Conservation (phyloP, 1,140 invertebrate genomes). For the Theocolax elegans region DNA sequence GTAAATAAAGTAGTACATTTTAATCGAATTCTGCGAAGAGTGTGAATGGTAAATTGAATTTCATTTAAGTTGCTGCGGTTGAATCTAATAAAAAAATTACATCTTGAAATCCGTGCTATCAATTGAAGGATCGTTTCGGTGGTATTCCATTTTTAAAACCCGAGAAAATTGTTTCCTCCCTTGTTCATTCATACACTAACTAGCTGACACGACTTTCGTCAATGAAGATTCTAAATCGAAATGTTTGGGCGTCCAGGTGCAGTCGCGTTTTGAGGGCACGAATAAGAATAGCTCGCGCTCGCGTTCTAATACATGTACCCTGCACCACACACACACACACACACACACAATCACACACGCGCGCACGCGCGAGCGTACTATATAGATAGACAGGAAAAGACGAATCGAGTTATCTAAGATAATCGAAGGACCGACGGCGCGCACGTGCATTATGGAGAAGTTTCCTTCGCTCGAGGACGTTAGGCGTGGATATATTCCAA, state of each 20-base stretch:
- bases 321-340: too few relatives aligned
- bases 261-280: not conserved
- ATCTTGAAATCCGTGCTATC: not conserved
- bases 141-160: not conserved
- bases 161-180: slow-evolving; percentile 1
- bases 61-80: not conserved
- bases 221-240: not conserved
- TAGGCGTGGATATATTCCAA: not conserved
- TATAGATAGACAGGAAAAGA: not conserved
- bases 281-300: too few relatives aligned
- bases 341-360: too few relatives aligned
- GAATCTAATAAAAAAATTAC: not conserved
- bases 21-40: not conserved
- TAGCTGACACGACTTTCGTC: not conserved
- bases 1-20: not conserved
- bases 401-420: slow-evolving; percentile 30
- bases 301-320: too few relatives aligned
- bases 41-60: not conserved
- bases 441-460: slow-evolving; percentile 30
- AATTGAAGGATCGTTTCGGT: not conserved
- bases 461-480: slow-evolving; percentile 24
- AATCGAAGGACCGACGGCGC: slow-evolving; percentile 18
- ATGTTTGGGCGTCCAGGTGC: not conserved
- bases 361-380: too few relatives aligned
- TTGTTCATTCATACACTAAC: not conserved